These are phyloP conservation scores for Carpatolechia fugitivella DNA, from an alignment of 2,888 invertebrate species.

Conservation along the genomic window DNA sequence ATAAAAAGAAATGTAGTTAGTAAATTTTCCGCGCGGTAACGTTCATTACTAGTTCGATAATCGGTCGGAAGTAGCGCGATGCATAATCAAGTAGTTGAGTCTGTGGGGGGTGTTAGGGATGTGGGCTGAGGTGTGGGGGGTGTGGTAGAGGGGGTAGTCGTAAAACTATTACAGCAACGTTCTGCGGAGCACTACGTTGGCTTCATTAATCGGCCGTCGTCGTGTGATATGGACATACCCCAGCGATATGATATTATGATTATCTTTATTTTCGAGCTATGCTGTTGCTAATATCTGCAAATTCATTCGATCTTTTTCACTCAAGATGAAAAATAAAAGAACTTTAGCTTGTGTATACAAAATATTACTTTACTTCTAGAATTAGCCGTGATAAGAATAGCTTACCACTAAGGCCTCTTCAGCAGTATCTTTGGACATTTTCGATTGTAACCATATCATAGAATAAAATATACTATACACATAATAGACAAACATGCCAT, in stretches of 20 bases:
- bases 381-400: too few species aligned
- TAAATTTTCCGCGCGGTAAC: conserved; percentile 51
- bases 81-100: conserved; percentile 73
- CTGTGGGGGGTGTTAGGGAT: conserved; percentile 34
- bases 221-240: conserved; percentile 19
- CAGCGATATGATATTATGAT: conserved; percentile 7
- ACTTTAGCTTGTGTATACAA: too few species aligned
- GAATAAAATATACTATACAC: too few species aligned
- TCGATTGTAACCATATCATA: too few species aligned
- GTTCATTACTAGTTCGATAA: conserved; percentile 76
- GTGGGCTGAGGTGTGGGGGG: conserved; percentile 30
- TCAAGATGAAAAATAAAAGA: too few species aligned
- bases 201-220: conserved; percentile 76
- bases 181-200: conserved; percentile 64
- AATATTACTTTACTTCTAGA: too few species aligned
- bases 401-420: too few species aligned
- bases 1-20: conserved; percentile 30
- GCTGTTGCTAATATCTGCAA: too few species aligned
- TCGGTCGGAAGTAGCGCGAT: conserved; percentile 70
- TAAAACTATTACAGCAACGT: conserved; percentile 76
- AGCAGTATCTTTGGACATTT: too few species aligned
- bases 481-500: too few species aligned
- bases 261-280: neutral
- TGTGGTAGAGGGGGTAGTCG: conserved; percentile 48
- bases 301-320: too few species aligned